A percentile compares a stretch with the other conserved stretches of the same genome.
These are phyloP conservation scores for Dicerorhinus sumatrensis DNA, from an alignment of 2,113 vertebrate genomes.

Conservation along the genomic window DNA sequence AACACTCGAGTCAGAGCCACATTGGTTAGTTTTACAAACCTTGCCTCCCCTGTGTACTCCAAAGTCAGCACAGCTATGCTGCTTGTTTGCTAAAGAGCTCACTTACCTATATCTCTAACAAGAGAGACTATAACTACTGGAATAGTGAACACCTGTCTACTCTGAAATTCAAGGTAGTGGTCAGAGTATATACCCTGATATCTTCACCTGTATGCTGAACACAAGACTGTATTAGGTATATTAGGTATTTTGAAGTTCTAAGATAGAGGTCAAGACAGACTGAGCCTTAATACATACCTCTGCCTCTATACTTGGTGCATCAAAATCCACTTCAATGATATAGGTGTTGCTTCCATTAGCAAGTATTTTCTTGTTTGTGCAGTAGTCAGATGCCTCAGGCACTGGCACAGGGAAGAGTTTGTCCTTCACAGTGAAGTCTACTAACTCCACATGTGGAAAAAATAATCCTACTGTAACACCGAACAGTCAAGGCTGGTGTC, in stretches of 20 bases:
- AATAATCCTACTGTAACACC: slow-evolving; percentile 86
- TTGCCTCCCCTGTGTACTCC: background rate
- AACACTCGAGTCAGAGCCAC: slow-evolving; percentile 62
- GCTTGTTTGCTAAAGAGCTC: background rate
- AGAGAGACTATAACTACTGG: background rate
- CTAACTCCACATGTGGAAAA: slow-evolving; percentile 85
- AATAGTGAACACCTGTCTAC: slow-evolving; percentile 66
- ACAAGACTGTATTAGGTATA: background rate
- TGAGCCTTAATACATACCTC: slow-evolving; percentile 76
- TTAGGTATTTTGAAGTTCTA: slow-evolving; percentile 25
- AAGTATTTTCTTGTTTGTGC: slow-evolving; percentile 72
- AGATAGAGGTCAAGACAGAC: background rate
- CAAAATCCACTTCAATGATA: slow-evolving; percentile 85
- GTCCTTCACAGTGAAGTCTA: slow-evolving; percentile 84
- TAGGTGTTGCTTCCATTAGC: slow-evolving; percentile 84
- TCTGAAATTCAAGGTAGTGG: slow-evolving; percentile 77
- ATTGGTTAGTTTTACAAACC: background rate
- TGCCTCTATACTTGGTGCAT: slow-evolving; percentile 74
- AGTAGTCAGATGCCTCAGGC: slow-evolving; percentile 79
- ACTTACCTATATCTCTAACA: slow-evolving; percentile 81
- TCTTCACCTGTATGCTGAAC: slow-evolving; percentile 67
- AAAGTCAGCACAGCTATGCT: background rate
- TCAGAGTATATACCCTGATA: slow-evolving; percentile 71
- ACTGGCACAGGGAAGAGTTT: slow-evolving; percentile 78
- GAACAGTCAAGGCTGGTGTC: slow-evolving; percentile 79